Percentiles rank a stretch among this genome's conserved stretches.
Evolutionary conservation across 1,140 invertebrate species (phyloP).

Genomic region (Brachionus calyciflorus): DNA sequence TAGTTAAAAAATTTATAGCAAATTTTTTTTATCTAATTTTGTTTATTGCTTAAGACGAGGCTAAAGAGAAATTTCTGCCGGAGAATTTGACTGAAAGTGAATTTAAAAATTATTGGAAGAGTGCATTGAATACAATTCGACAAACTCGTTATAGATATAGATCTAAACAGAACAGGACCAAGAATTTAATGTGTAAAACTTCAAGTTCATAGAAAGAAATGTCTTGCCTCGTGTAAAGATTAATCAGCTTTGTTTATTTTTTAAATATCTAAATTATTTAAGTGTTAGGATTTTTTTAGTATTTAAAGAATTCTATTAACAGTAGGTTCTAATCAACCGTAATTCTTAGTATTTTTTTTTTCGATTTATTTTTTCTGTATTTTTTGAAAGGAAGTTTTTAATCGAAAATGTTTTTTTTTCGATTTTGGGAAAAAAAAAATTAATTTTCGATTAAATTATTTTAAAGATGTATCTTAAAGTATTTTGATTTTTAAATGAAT

Average conservation of each 20-base stretch:
- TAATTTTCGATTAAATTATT: no score
- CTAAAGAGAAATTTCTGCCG: conserved; percentile 25
- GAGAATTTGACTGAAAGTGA: conserved; percentile 8
- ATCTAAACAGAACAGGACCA: conserved; percentile 16
- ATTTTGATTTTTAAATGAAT: no score
- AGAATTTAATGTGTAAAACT: background rate
- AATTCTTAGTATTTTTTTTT: background rate
- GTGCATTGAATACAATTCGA: conserved; percentile 32
- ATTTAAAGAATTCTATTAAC: conserved; percentile 23
- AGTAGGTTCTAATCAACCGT: conserved; percentile 37
- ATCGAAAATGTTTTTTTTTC: conserved; percentile 12
- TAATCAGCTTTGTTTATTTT: conserved; percentile 24
- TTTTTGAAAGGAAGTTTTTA: background rate
- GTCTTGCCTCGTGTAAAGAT: no score
- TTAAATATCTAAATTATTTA: background rate
- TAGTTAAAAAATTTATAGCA: background rate
- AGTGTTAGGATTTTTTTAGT: conserved; percentile 39
- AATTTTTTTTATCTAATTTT: background rate
- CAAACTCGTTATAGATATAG: conserved; percentile 28
- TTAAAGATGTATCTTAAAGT: no score
- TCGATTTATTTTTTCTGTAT: background rate
- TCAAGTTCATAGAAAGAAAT: no score
- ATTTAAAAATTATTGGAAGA: conserved; percentile 42
- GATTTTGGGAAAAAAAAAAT: background rate
- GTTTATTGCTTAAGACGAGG: conserved; percentile 4